Percentiles rank a stretch among this genome's conserved stretches.
Conservation (phyloP, 2,797 vertebrate genomes). For the Chrysocyon brachyurus region DNA sequence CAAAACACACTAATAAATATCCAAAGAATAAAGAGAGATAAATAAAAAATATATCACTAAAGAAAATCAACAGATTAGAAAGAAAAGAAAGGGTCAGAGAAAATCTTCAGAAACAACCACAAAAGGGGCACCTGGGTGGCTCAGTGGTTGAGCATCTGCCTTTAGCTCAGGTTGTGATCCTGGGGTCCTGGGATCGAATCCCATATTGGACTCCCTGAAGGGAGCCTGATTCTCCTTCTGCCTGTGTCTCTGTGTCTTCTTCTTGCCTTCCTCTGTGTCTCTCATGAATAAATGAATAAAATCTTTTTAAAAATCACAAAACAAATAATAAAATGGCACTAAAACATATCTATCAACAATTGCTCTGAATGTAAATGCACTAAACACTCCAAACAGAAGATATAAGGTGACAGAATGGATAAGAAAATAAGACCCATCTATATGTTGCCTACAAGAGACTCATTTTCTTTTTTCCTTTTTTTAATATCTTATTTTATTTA, state of each 20-base stretch:
- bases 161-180: too few relatives aligned
- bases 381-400: neutral
- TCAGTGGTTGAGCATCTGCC: too few relatives aligned
- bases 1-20: neutral
- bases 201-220: too few relatives aligned
- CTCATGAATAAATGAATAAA: too few relatives aligned
- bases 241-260: too few relatives aligned
- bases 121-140: neutral
- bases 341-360: neutral
- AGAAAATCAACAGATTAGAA: neutral
- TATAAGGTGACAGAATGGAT: neutral
- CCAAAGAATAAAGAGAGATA: neutral
- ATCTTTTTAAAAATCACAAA: neutral
- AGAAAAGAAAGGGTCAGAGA: neutral
- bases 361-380: neutral
- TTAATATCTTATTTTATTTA: neutral
- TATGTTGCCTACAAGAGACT: neutral
- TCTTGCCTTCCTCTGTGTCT: too few relatives aligned
- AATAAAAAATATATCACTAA: neutral
- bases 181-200: too few relatives aligned
- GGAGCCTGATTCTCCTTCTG: too few relatives aligned
- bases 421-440: neutral
- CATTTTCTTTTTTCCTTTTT: neutral
- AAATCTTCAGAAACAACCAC: neutral
- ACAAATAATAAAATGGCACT: neutral